Conservation (phyloP, 1,140 invertebrate species). For the Drosophila burlai region DNA sequence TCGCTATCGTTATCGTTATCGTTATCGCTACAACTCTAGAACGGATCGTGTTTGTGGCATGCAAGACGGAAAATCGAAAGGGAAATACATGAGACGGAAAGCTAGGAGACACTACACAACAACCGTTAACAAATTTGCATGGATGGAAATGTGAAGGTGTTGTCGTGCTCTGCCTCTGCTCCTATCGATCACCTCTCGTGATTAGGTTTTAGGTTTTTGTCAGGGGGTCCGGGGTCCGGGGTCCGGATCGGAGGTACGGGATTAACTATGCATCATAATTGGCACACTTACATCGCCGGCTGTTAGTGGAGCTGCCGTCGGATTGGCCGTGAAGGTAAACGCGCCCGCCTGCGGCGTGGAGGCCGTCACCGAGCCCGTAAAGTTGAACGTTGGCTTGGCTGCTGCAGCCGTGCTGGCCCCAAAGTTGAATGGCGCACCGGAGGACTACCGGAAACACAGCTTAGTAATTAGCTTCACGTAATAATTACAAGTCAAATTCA, state of each 20-base stretch:
- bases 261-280: background rate
- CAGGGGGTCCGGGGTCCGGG: conserved; percentile 1
- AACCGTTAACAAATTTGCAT: conserved; percentile 40
- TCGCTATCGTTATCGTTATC: conserved; percentile 7
- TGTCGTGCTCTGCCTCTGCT: conserved; percentile 26
- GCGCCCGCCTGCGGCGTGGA: conserved; percentile 38
- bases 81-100: conserved; percentile 19
- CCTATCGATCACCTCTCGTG: conserved; percentile 8
- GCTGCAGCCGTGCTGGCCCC: conserved; percentile 23
- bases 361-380: conserved; percentile 41
- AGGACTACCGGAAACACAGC: background rate
- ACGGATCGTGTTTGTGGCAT: conserved; percentile 22
- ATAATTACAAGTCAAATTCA: too few species aligned
- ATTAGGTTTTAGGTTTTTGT: background rate
- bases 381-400: conserved; percentile 64
- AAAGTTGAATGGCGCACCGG: conserved; percentile 53
- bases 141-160: conserved; percentile 25
- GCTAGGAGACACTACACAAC: conserved; percentile 49
- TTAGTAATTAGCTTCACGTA: too few species aligned
- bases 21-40: conserved; percentile 9
- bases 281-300: conserved; percentile 58
- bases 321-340: conserved; percentile 60
- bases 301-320: conserved; percentile 1
- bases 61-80: conserved; percentile 34
- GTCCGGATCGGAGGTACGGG: too few species aligned